phyloP scores from a whole-genome alignment of 2,888 invertebrate genomes.

The Thymelicus lineola region DNA sequence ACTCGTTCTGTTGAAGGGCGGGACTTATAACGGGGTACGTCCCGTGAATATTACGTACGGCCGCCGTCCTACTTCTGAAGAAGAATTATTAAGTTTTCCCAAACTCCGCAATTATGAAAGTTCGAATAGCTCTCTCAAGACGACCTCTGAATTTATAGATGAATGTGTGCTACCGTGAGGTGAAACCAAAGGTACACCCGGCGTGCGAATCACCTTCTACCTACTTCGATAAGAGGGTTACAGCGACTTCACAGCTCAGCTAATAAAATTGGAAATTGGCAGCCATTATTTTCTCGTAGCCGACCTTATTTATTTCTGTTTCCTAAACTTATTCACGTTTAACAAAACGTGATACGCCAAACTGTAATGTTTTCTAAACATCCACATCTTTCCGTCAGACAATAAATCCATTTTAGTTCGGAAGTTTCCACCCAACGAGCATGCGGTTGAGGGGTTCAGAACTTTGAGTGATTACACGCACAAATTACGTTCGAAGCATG shows the following conservation, averaged over 20 bases:
- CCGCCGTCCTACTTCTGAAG: conserved; percentile 83
- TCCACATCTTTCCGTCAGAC: conserved; percentile 14
- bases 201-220: conserved; percentile 55
- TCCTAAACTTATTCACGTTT: conserved; percentile 16
- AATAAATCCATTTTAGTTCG: conserved; percentile 8
- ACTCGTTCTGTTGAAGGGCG: conserved; percentile 64
- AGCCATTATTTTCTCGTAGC: conserved; percentile 35
- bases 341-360: conserved; percentile 12
- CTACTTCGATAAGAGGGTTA: conserved; percentile 49
- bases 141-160: conserved; percentile 84
- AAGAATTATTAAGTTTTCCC: conserved; percentile 84
- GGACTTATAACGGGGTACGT: conserved; percentile 71
- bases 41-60: conserved; percentile 81
- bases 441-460: conserved; percentile 33
- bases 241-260: conserved; percentile 49
- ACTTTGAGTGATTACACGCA: conserved; percentile 64
- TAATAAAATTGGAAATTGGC: conserved; percentile 52
- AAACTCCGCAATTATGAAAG: conserved; percentile 85
- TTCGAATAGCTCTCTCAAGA: conserved; percentile 84
- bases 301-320: conserved; percentile 29
- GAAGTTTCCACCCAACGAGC: conserved; percentile 35
- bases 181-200: conserved; percentile 54
- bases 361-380: conserved; percentile 7
- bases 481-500: conserved; percentile 64
- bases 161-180: conserved; percentile 76